Evolutionary conservation across 2,113 vertebrate species (phyloP).

Genomic region (Tyto alba): DNA sequence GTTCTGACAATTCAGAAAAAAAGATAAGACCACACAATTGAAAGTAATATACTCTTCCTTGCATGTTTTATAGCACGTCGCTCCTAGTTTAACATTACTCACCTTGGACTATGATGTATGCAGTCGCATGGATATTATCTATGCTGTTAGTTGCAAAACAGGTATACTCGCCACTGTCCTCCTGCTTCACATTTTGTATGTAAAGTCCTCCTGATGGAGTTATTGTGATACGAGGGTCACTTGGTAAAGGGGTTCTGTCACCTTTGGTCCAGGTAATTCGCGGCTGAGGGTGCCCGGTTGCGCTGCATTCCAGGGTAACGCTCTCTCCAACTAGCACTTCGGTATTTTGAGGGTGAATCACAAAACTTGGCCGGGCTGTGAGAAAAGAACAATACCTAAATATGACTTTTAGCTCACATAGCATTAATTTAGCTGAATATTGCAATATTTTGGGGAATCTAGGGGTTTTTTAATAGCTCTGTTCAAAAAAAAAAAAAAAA

Average conservation of each 20-base stretch:
- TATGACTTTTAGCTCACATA: background rate
- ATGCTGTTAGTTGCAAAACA: constrained; percentile 92
- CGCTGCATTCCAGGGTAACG: constrained; percentile 95
- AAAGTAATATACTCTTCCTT: background rate
- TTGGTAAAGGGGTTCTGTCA: constrained; percentile 84
- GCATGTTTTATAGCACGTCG: background rate
- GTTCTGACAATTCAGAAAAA: background rate
- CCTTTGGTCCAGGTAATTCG: constrained; percentile 90
- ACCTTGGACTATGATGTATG: constrained; percentile 96
- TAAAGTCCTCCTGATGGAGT: constrained; percentile 92
- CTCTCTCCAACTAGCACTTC: constrained; percentile 97
- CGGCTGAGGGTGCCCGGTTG: constrained; percentile 89
- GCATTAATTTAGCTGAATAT: background rate
- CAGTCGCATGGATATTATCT: constrained; percentile 88
- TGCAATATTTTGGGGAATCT: background rate
- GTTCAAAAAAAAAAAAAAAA: too few relatives aligned
- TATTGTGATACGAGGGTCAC: constrained; percentile 85
- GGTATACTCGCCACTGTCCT: constrained; percentile 89
- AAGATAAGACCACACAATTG: background rate
- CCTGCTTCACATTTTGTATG: constrained; percentile 87
- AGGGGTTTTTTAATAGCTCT: background rate
- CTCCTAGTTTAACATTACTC: background rate
- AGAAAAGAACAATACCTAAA: background rate
- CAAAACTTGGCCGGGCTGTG: constrained; percentile 90
- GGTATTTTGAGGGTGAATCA: constrained; percentile 97